Evolutionary conservation across 2,888 invertebrate species (phyloP), one percentile per base, ranked within the genome.

Genomic region (Erynnis tages): DNA sequence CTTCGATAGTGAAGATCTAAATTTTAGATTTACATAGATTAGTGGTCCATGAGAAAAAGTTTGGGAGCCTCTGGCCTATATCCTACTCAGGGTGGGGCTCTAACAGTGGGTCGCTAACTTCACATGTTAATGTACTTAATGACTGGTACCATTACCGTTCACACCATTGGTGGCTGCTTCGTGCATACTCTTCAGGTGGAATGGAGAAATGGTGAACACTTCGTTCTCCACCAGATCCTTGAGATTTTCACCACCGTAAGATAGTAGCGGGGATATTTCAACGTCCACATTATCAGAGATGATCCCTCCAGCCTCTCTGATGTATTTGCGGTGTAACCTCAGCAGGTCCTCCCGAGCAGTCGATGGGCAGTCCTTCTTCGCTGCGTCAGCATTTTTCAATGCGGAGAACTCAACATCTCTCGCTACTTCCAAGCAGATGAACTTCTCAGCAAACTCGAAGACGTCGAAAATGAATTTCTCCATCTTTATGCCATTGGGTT

Each of bases 391-490:
- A 81, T 99, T 99, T 76, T 99, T 99, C 60, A 99, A 82, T 0
- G 99, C 98, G 64, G 98, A 97, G 76, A 99, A 99, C 77, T 99
- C 99, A 55, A 96, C 95, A 62, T 96, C 94, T 37, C 99, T 92
- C 0, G 94, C 92, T 0, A 96, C 96, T 84, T 99, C 98, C 93
- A 98, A 96, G 4, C 97, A 96, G 7, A 95, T 97, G 71, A 99
- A 96, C 65, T 94, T 94, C 59, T 96, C 93, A 0, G 98, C 93
- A 80, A 97, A 97, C 70, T 95, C 95, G 73, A 99, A 99, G 0
- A 99, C 98, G 80, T 99, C 99, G 77, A 99, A 99, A 6, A 99
- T 96, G 77, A 99, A 99, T 80, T 99, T 99, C 74, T 99, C 99
- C 84, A 99, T 95, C 89, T 99, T 99, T 60, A 99, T 97, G 6